Evolutionary conservation across 2,797 vertebrate genomes (phyloP).

Genomic region (Mastacembelus armatus): DNA sequence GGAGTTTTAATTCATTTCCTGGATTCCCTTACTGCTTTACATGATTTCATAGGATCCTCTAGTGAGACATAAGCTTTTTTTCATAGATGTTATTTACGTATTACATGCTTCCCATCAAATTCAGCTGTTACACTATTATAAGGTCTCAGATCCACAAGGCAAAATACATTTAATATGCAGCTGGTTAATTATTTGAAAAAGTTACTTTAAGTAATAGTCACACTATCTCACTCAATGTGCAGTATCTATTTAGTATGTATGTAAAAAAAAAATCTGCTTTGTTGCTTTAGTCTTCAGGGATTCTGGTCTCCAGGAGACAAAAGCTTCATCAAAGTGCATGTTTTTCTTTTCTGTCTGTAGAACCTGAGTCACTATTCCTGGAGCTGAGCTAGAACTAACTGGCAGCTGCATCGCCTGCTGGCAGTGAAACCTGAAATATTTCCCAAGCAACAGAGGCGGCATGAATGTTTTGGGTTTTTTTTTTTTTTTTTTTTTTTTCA

Average conservation of each 20-base stretch:
- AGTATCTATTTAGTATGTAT: no score
- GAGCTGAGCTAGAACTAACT: conserved; percentile 38
- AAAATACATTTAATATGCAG: no score
- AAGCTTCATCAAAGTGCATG: conserved; percentile 23
- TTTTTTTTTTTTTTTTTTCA: not conserved
- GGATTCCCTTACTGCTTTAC: conserved; percentile 2
- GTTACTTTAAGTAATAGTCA: no score
- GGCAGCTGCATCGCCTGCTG: conserved; percentile 41
- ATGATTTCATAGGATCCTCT: conserved; percentile 18
- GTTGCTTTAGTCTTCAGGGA: conserved; percentile 6
- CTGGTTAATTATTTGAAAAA: no score
- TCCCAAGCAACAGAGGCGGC: conserved; percentile 38
- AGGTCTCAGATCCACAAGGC: no score
- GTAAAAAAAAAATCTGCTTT: not conserved
- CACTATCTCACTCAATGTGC: no score
- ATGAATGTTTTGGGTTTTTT: not conserved
- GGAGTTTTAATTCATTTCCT: conserved; percentile 16
- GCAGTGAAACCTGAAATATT: conserved; percentile 40
- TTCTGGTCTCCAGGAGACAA: conserved; percentile 28
- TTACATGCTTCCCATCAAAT: not conserved
- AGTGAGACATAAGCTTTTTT: not conserved
- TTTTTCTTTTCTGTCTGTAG: conserved; percentile 42
- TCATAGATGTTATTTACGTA: not conserved
- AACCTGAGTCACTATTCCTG: conserved; percentile 69
- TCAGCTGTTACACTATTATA: no score